These are phyloP conservation scores for Pangasianodon hypophthalmus DNA, from an alignment of 2,113 vertebrate genomes.

Conservation along the genomic window DNA sequence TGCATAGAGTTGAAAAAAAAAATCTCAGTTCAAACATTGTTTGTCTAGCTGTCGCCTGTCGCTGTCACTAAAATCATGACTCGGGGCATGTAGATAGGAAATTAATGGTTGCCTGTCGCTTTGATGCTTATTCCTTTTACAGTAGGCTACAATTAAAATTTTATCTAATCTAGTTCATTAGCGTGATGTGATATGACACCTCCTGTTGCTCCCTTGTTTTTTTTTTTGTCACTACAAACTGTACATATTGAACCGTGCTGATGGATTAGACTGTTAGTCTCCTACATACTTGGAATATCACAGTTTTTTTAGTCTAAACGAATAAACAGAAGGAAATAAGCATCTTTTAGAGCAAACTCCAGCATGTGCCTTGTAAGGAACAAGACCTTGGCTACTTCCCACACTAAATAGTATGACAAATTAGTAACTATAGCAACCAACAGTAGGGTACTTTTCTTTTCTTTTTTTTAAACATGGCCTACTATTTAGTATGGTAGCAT, in stretches of 20 bases:
- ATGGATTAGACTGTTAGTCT: not conserved
- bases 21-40: not conserved
- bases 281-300: not conserved
- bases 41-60: not conserved
- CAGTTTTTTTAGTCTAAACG: not conserved
- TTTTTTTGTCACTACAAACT: not conserved
- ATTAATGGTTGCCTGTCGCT: not conserved
- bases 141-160: not conserved
- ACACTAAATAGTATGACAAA: slow-evolving; percentile 29
- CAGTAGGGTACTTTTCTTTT: no score
- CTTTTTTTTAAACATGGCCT: not conserved
- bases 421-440: slow-evolving; percentile 31
- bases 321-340: not conserved
- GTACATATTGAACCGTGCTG: not conserved
- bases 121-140: not conserved
- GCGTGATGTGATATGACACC: not conserved
- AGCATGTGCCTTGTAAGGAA: slow-evolving; percentile 8
- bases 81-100: not conserved
- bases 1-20: not conserved
- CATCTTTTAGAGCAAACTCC: slow-evolving; percentile 5
- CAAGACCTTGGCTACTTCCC: slow-evolving; percentile 28
- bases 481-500: not conserved
- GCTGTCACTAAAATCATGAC: not conserved
- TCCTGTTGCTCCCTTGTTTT: slow-evolving; percentile 3
- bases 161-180: not conserved